Evolutionary conservation across 2,797 vertebrate genomes (phyloP).

Genomic region (Sebastes minor): DNA sequence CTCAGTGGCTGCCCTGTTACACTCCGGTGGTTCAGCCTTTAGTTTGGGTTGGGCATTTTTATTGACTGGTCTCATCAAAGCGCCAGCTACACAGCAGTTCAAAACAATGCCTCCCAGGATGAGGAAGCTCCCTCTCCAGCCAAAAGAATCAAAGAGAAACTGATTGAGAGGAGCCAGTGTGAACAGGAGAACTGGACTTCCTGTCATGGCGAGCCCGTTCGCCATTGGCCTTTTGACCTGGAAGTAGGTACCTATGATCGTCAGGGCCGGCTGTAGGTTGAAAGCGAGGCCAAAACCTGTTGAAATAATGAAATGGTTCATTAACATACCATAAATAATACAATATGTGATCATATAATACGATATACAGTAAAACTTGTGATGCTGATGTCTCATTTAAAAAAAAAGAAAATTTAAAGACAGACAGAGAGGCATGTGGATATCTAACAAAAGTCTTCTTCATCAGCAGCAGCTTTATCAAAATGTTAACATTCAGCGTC

Average conservation of each 20-base stretch:
- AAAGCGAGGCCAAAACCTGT: slow-evolving; percentile 87
- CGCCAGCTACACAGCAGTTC: slow-evolving; percentile 86
- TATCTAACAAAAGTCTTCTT: background rate
- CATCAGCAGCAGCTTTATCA: background rate
- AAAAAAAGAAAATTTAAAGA: background rate
- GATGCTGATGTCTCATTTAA: background rate
- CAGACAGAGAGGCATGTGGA: background rate
- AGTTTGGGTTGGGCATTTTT: slow-evolving; percentile 10
- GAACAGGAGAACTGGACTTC: slow-evolving; percentile 84
- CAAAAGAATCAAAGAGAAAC: slow-evolving; percentile 85
- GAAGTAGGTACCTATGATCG: slow-evolving; percentile 88
- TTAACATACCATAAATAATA: background rate
- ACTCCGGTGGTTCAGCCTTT: background rate
- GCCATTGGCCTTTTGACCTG: slow-evolving; percentile 83
- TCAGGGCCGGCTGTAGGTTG: slow-evolving; percentile 88
- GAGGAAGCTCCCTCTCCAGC: slow-evolving; percentile 88
- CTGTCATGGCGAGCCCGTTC: slow-evolving; percentile 86
- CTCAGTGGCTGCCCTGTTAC: slow-evolving; percentile 15
- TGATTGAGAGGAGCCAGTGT: slow-evolving; percentile 87
- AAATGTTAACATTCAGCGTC: background rate
- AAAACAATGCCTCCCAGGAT: slow-evolving; percentile 83
- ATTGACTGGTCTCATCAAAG: slow-evolving; percentile 85
- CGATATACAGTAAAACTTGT: background rate
- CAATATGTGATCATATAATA: background rate
- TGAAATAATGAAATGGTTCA: slow-evolving; percentile 10